phyloP scores from a whole-genome alignment of 2,888 invertebrate genomes.

The Hirtodrosophila cameraria region DNA sequence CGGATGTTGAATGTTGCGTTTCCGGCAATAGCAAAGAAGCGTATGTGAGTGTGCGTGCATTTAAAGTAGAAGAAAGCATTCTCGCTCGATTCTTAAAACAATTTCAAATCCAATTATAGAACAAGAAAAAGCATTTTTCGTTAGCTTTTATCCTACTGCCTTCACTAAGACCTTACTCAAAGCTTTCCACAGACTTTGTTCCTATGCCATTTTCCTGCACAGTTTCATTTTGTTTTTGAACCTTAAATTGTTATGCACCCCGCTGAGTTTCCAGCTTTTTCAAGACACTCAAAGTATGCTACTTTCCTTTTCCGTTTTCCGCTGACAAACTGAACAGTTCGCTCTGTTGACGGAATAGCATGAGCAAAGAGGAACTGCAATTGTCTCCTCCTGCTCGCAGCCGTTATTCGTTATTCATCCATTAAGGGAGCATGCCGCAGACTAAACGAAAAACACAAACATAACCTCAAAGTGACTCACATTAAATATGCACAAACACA shows the following conservation, averaged over 20 bases:
- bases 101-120: slow-evolving; percentile 76
- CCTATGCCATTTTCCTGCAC: slow-evolving; percentile 25
- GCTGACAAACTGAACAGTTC: slow-evolving; percentile 33
- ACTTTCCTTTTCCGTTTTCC: slow-evolving; percentile 33
- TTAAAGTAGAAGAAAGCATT: slow-evolving; percentile 34
- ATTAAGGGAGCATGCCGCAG: slow-evolving; percentile 11
- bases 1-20: slow-evolving; percentile 73
- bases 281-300: slow-evolving; percentile 28
- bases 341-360: neutral
- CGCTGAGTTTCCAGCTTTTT: slow-evolving; percentile 24
- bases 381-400: slow-evolving; percentile 1
- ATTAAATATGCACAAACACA: slow-evolving; percentile 63
- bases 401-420: slow-evolving; percentile 8
- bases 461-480: slow-evolving; percentile 59
- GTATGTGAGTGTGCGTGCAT: slow-evolving; percentile 35
- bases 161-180: slow-evolving; percentile 12
- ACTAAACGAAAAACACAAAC: slow-evolving; percentile 47
- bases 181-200: too few species aligned
- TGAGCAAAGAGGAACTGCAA: slow-evolving; percentile 12
- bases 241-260: slow-evolving; percentile 62
- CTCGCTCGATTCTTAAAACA: slow-evolving; percentile 66
- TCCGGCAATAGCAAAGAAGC: slow-evolving; percentile 36
- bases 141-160: slow-evolving; percentile 48
- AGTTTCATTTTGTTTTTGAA: slow-evolving; percentile 61
- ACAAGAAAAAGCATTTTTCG: slow-evolving; percentile 71